Base-by-base conservation (phyloP, 2,888 invertebrate species). In the Melanostoma mellinum region DNA sequence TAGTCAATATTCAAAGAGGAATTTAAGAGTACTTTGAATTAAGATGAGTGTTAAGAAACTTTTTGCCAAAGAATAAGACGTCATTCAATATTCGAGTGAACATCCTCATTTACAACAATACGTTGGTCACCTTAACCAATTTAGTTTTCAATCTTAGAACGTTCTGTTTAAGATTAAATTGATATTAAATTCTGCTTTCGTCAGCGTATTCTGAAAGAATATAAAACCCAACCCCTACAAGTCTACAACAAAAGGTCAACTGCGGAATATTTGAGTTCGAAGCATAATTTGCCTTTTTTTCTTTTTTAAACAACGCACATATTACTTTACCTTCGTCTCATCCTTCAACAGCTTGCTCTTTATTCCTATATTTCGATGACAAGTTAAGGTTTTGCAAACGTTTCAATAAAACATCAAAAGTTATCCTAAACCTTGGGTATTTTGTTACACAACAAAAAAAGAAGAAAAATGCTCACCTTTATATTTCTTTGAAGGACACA, bases 361-460 rank as follows among this genome's bases (percentile, higher is more conserved):
- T 55, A 75, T 58, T 76, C 55, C 61, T 48, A 65, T 36, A 77
- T 72, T 81, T 75, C 56, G 33, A 74, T 40, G 56, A 56, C 56
- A 72, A 58, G 56, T 33, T 9, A 58, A 53, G 52, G 55, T 42
- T 33, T 60, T 65, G 69, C 52, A 35, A 72, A 72, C 77, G 67
- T 67, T 81, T 81, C 67, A 77, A 81, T 81, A 77, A 72, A 68
- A 81, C 72, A 72, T 81, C 77, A 53, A 75, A 75, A 71, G 63
- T 44, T 46, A 52, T 46, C 32, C 60, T 50, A 20, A 61, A 61
- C 44, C 61, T 44, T 3, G 36, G 48, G 74, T 68, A 55, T 56
- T 42, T 20, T 1, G 10, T 40, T 40, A 46, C 36, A 40, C n/a
- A 52, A 52, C 33, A 48, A 61, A 60, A 48, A 36, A n/a, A 8